A percentile compares a stretch with the other conserved stretches of the same genome.
These are phyloP conservation scores for Hydractinia echinata DNA, from an alignment of 30 jellyfish, hydroid and myxozoan species.

Conservation along the genomic window DNA sequence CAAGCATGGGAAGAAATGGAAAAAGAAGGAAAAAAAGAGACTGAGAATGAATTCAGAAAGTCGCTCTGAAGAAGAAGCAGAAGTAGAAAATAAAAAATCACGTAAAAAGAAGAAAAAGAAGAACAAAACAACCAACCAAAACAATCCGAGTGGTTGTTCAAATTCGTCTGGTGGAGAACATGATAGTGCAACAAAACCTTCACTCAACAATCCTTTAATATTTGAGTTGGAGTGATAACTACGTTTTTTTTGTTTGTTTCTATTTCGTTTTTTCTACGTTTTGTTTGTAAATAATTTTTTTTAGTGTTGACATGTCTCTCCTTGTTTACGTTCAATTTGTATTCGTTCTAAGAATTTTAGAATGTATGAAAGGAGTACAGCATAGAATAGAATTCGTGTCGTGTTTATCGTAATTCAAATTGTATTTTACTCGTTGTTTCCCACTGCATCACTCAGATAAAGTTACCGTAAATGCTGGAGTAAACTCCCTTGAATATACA, in stretches of 20 bases:
- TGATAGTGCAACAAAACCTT: neutral
- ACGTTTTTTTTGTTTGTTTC: neutral
- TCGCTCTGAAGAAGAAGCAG: constrained; percentile 15
- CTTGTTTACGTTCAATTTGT: neutral
- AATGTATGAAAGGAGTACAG: neutral
- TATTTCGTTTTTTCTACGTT: too few species aligned
- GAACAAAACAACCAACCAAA: neutral
- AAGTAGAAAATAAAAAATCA: constrained; percentile 3
- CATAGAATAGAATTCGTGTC: neutral
- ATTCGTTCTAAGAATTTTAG: neutral
- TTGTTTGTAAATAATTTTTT: too few species aligned
- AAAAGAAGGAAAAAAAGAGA: constrained; percentile 4
- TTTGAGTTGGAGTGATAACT: constrained; percentile 9
- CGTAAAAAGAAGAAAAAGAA: constrained; percentile 2
- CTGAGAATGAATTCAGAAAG: constrained; percentile 6
- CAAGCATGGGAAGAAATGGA: neutral
- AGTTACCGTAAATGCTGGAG: too few species aligned
- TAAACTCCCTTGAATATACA: too few species aligned
- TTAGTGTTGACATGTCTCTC: too few species aligned
- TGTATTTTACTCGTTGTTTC: too few species aligned
- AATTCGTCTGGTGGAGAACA: neutral
- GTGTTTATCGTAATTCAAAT: neutral
- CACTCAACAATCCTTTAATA: neutral
- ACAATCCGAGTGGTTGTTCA: neutral
- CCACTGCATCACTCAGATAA: too few species aligned